Conservation (phyloP, 1,140 invertebrate species). For the Drosophila sucinea region DNA sequence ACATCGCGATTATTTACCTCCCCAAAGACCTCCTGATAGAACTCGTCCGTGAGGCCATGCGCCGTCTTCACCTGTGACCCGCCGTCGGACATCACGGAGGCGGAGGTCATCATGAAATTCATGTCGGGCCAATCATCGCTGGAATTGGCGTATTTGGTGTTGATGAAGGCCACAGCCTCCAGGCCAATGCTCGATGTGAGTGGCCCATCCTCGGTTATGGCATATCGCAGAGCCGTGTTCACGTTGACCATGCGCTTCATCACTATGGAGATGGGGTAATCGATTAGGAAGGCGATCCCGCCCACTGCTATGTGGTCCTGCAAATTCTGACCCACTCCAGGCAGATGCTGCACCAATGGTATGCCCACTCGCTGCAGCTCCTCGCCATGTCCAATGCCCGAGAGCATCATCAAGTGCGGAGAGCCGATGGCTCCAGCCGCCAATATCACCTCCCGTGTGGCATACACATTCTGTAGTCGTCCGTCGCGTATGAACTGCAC, state of each 20-base stretch:
- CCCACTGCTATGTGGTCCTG: constrained; percentile 93
- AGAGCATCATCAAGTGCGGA: constrained; percentile 93
- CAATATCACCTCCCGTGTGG: constrained; percentile 91
- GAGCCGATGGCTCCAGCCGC: constrained; percentile 90
- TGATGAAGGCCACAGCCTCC: constrained; percentile 93
- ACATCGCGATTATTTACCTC: constrained; percentile 89
- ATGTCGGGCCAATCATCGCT: constrained; percentile 95
- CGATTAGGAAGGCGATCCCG: constrained; percentile 91
- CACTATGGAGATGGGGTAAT: constrained; percentile 90
- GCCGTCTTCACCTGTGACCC: constrained; percentile 88
- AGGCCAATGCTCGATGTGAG: constrained; percentile 92
- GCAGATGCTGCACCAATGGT: constrained; percentile 88
- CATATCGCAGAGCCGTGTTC: constrained; percentile 90
- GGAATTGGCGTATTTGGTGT: constrained; percentile 93
- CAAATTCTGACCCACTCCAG: constrained; percentile 91
- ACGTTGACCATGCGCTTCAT: constrained; percentile 90
- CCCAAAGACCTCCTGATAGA: constrained; percentile 89
- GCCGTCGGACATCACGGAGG: constrained; percentile 89
- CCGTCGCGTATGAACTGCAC: constrained; percentile 91
- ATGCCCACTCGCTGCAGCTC: constrained; percentile 89
- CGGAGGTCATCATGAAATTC: constrained; percentile 93
- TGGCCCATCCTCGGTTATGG: constrained; percentile 91
- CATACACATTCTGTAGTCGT: constrained; percentile 86
- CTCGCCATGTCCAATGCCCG: constrained; percentile 90
- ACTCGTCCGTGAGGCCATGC: constrained; percentile 91